These are phyloP conservation scores for Dipodomys stephensi DNA, from an alignment of 2,113 vertebrate species.

Conservation along the genomic window DNA sequence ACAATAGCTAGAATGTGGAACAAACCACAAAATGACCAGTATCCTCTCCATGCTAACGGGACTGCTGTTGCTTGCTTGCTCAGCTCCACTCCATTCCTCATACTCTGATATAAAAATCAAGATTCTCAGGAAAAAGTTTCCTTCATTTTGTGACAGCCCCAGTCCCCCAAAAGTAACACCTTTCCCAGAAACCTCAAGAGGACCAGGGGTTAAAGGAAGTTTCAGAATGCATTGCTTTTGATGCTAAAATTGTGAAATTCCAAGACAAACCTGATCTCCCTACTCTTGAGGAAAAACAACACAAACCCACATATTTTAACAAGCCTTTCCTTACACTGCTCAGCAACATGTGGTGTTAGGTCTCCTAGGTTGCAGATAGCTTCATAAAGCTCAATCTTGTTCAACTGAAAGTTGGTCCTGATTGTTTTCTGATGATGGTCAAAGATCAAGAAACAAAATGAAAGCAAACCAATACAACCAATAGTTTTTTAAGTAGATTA, in stretches of 20 bases:
- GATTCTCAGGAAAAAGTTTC: neutral
- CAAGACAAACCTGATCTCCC: neutral
- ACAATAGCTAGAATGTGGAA: neutral
- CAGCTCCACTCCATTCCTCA: neutral
- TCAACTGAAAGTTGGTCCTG: neutral
- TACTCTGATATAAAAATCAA: neutral
- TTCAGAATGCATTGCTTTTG: neutral
- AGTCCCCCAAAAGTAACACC: neutral
- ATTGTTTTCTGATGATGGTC: neutral
- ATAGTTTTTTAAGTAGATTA: neutral
- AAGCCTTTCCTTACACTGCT: neutral
- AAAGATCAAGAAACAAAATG: slow-evolving; percentile 25
- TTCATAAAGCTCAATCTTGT: neutral
- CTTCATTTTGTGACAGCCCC: neutral
- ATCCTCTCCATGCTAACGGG: neutral
- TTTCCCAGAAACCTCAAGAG: neutral
- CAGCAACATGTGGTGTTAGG: neutral
- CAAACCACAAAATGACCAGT: neutral
- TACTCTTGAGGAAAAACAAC: neutral
- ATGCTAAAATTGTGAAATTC: neutral
- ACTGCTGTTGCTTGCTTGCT: neutral
- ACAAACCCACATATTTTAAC: neutral
- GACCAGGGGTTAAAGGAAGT: neutral
- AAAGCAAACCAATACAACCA: neutral
- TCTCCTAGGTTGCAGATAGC: neutral